These are phyloP conservation scores for Crypturellus tataupa DNA, from an alignment of 2,797 vertebrate species.

Conservation along the genomic window DNA sequence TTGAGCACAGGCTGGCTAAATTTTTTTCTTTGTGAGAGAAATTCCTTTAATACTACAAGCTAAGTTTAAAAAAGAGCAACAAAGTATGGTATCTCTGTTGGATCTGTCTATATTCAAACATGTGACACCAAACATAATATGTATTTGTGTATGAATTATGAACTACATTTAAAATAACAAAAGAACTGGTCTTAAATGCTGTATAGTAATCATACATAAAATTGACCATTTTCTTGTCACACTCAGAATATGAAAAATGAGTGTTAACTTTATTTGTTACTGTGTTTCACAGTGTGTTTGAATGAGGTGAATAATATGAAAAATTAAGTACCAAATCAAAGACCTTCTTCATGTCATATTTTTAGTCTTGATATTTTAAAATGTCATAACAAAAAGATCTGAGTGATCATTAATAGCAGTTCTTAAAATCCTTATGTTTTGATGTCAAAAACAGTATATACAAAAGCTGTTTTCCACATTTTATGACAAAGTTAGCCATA, in stretches of 20 bases:
- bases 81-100: background rate
- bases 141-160: background rate
- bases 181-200: background rate
- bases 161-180: background rate
- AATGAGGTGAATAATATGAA: background rate
- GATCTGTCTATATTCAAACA: background rate
- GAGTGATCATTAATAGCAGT: background rate
- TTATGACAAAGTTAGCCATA: background rate
- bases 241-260: background rate
- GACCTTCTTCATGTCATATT: background rate
- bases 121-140: background rate
- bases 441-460: background rate
- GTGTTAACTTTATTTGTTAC: background rate
- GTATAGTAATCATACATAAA: background rate
- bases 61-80: background rate
- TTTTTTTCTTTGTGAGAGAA: background rate
- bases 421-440: background rate
- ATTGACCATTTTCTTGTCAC: background rate
- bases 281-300: background rate
- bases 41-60: background rate
- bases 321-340: background rate
- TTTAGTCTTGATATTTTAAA: background rate
- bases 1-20: background rate
- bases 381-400: background rate
- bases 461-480: background rate